Base-by-base conservation (phyloP, 2,113 vertebrate species). In the Megaceryle maxima region DNA sequence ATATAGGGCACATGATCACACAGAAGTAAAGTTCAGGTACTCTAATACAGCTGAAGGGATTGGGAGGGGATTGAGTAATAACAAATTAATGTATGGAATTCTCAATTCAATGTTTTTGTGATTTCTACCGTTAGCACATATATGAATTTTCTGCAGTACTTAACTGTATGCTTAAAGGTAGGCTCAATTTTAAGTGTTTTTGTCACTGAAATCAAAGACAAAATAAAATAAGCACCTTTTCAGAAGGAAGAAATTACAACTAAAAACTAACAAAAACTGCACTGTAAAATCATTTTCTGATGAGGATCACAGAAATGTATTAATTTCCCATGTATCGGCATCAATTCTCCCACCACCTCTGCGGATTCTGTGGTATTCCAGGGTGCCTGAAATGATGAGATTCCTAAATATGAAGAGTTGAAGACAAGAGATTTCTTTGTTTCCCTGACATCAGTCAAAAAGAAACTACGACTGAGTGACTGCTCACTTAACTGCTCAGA, bases 391-490 rank as follows among this genome's bases (percentile, higher is more conserved):
- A 75, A 73, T 8, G 6, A 88, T 6, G 10, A 44, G 14, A 31
- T 68, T 25, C 7, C 39, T 25, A 64, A 76, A 33, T 68, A 72
- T 14, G 59, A 39, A 55, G 31, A 68, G 19, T 0, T 15, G 7
- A 80, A 46, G 22, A 51, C 17, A n/a, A 2, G 1, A 0, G 9
- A 46, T 80, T 67, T 82, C 33, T 82, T 88, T 33, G 25, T 48
- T 77, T 84, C 16, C 51, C 0, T 60, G 43, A 10, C 41, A 81
- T 39, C 26, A 29, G 10, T 53, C 31, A 41, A 59, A 95, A 72
- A 39, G 24, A 8, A 70, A 18, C 35, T 31, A 60, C 0, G 0
- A 50, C n/a, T 16, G 39, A 64, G 48, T 60, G 28, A 29, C 19
- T 31, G 12, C n/a, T 82, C 60, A 51, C 31, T 66, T 60, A 78